Evolutionary conservation across 2,113 vertebrate genomes (phyloP).

Genomic region (Nipponia nippon): DNA sequence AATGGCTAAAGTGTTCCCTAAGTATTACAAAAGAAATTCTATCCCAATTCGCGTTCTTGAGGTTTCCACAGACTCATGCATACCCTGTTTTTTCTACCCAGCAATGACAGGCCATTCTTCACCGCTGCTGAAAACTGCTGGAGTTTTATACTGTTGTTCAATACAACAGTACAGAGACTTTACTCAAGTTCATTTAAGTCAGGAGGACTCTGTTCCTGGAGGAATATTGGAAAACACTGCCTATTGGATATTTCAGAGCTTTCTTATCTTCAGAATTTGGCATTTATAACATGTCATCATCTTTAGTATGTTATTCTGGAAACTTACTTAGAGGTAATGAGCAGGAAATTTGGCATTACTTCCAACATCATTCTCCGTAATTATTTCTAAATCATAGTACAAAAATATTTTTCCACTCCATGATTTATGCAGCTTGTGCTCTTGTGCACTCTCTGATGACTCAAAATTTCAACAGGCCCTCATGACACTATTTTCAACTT

Average conservation of each 20-base stretch:
- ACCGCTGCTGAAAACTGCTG: not conserved
- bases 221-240: slow-evolving; percentile 18
- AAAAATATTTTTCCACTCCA: slow-evolving; percentile 56
- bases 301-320: slow-evolving; percentile 37
- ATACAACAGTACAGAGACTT: not conserved
- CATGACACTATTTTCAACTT: slow-evolving; percentile 14
- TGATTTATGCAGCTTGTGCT: slow-evolving; percentile 49
- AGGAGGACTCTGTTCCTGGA: not conserved
- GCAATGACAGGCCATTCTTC: not conserved
- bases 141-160: not conserved
- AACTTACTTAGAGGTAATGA: slow-evolving; percentile 55
- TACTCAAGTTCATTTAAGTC: not conserved
- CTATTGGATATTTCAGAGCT: slow-evolving; percentile 18
- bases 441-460: slow-evolving; percentile 44
- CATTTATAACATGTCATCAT: slow-evolving; percentile 30
- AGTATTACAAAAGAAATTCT: not conserved
- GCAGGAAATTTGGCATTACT: slow-evolving; percentile 53
- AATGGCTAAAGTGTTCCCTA: not conserved
- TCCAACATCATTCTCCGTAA: slow-evolving; percentile 45
- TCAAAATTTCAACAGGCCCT: slow-evolving; percentile 56
- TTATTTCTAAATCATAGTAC: slow-evolving; percentile 52
- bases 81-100: not conserved
- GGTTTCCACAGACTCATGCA: not conserved
- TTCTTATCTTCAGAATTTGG: slow-evolving; percentile 30
- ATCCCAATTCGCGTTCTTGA: not conserved